Evolutionary conservation across 2,888 invertebrate species (phyloP), one percentile per base, ranked within the genome.

Genomic region (Megalurothrips usitatus): DNA sequence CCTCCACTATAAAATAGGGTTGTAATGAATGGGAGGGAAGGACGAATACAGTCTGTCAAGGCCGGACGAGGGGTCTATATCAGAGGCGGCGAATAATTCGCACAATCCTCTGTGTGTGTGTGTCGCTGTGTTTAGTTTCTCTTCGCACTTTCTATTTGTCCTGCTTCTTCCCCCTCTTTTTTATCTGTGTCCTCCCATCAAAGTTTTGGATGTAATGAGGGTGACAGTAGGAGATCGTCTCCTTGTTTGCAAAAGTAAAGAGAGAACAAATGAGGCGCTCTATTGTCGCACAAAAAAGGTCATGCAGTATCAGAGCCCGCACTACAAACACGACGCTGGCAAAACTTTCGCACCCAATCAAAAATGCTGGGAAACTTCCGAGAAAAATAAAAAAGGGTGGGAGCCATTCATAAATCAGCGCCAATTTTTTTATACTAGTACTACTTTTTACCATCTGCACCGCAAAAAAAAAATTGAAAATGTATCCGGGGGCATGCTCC

Each of bases 31-130:
- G 58, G 58, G 58, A 17, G n/a, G 58, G 34, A 43, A 43, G 34
- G 34, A 43, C 34, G 58, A 17, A 58, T 19, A 58, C 58, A 58
- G n/a, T n/a, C 58, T 58, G 58, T 1, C 58, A 58, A 58, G 58
- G 58, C 58, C 58, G 58, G 1, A n/a, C 58, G 58, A 58, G 19
- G 52, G 52, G 58, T 58, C 34, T 43, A 43, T 43, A 43, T 43
- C 34, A 26, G 68, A 75, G 23, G 68, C 68, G 23, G 23, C 23
- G 68, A 75, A 75, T 75, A 26, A 75, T 75, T 75, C 68, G 68
- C 68, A 75, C 68, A 75, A 75, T 75, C 68, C 68, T 75, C 68
- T 26, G 26, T 75, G 68, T 75, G 26, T 75, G 68, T 75, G 68
- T 75, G 68, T 75, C 23, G 19, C 11, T 75, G 68, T 75, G 68